Evolutionary conservation across 64 coral and sea anemone species (phyloP), one percentile per base, ranked within the genome.

Genomic region (Montipora capricornis): DNA sequence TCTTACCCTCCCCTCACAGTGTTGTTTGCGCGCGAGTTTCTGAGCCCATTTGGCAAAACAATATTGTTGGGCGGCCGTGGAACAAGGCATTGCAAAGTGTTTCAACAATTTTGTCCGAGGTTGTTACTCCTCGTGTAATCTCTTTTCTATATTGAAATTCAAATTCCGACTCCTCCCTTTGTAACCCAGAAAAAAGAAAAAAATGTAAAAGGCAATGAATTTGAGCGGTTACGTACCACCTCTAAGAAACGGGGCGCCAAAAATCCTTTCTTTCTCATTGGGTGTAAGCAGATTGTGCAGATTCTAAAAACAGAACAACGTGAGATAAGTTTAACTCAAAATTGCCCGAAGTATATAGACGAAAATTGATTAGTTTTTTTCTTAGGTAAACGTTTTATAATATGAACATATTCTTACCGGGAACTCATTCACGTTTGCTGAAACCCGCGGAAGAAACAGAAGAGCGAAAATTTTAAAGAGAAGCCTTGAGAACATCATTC

Each of bases 241-340:
- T 50, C n/a, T 37, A 13, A 48, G 82, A 22, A 86, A 70, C 4
- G 64, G 82, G 17, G 48, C 82, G 5, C 82, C 82, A 68, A 86
- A 86, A 22, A 86, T 86, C 62, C 24, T 86, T 22, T 86, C 82
- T 14, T 37, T 86, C 44, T 86, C 82, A 19, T 71, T 48, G 3
- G 82, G 82, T 71, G 82, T 86, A 22, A 86, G 47, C 12, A 86
- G 49, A 20, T n/a, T 86, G 66, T 86, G 82, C 64, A 86, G 29
- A 86, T 86, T 15, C 82, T 86, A 47, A 71, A 68, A 86, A 86
- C 62, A 86, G 44, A 71, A 20, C 58, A 71, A 49, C 50, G 48
- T 5, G 44, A 71, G 19, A 70, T 86, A 68, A 86, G 17, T 48
- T 49, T 6, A 45, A 14, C 44, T 60, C 1, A 86, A 45, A 71